Conservation (phyloP, 2,797 vertebrate species). For the Halcyon badia region DNA sequence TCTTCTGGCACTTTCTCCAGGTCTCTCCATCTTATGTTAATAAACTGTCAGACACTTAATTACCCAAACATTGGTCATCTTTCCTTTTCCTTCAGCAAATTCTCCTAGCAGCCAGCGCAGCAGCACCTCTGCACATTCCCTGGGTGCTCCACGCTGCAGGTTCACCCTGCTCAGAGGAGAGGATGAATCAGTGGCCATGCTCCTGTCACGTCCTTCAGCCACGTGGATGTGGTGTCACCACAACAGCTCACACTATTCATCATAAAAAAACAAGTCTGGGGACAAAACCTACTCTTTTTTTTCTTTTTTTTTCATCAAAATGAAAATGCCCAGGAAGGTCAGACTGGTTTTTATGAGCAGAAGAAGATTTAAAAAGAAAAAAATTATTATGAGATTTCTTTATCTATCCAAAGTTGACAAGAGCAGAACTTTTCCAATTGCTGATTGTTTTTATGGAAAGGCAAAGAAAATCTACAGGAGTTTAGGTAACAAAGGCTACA, state of each 20-base stretch:
- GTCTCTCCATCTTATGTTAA: conserved; percentile 29
- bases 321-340: background rate
- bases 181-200: background rate
- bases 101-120: background rate
- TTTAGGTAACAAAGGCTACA: background rate
- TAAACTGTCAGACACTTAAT: conserved; percentile 32
- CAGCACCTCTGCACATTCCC: rapidly evolving
- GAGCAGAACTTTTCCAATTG: background rate
- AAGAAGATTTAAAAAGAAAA: background rate
- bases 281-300: background rate
- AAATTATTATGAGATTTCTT: background rate
- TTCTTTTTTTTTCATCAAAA: background rate
- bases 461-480: background rate
- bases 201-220: background rate
- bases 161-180: background rate
- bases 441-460: background rate
- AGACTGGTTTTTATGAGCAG: background rate
- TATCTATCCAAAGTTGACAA: background rate
- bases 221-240: background rate
- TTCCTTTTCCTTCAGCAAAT: conserved; percentile 37
- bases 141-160: background rate
- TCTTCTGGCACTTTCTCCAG: conserved; percentile 60
- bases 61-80: conserved; percentile 22
- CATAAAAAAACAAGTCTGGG: background rate
- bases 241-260: background rate